Conservation (phyloP, 1,140 invertebrate species). For the Batillaria attramentaria region DNA sequence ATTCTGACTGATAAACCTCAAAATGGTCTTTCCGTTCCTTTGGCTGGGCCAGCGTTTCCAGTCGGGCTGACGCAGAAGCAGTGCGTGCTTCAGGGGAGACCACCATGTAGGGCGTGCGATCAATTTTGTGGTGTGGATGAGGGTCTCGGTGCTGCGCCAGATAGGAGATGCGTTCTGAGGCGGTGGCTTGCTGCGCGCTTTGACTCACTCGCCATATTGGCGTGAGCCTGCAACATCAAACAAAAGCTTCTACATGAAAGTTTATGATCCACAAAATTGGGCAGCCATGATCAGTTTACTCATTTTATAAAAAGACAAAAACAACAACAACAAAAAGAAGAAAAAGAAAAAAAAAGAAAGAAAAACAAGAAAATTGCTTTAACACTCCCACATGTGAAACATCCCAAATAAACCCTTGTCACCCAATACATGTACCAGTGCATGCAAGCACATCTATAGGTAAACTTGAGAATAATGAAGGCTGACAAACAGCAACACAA, state of each 20-base stretch:
- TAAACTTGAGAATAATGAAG: too few species aligned
- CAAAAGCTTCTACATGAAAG: not conserved
- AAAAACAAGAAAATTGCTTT: too few species aligned
- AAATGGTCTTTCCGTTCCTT: conserved; percentile 43
- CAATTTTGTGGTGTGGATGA: conserved; percentile 42
- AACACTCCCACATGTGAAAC: too few species aligned
- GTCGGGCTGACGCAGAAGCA: conserved; percentile 41
- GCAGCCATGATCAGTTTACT: not conserved
- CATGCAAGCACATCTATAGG: too few species aligned
- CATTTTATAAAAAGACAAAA: too few species aligned
- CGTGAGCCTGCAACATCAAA: conserved; percentile 47
- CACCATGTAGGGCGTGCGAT: conserved; percentile 55
- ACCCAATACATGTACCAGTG: too few species aligned
- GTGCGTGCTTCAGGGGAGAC: conserved; percentile 45
- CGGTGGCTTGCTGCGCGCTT: conserved; percentile 46
- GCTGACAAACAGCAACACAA: too few species aligned
- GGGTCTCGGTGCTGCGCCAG: conserved; percentile 50
- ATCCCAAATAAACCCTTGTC: too few species aligned
- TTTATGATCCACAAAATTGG: not conserved
- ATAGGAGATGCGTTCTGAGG: conserved; percentile 43
- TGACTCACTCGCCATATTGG: conserved; percentile 61
- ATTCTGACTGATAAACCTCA: conserved; percentile 47
- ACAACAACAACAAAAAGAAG: too few species aligned
- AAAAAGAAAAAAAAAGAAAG: too few species aligned
- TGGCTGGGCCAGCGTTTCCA: conserved; percentile 50